Base-by-base conservation (phyloP, 2,888 invertebrate genomes). In the Lasioglossum marginatum region DNA sequence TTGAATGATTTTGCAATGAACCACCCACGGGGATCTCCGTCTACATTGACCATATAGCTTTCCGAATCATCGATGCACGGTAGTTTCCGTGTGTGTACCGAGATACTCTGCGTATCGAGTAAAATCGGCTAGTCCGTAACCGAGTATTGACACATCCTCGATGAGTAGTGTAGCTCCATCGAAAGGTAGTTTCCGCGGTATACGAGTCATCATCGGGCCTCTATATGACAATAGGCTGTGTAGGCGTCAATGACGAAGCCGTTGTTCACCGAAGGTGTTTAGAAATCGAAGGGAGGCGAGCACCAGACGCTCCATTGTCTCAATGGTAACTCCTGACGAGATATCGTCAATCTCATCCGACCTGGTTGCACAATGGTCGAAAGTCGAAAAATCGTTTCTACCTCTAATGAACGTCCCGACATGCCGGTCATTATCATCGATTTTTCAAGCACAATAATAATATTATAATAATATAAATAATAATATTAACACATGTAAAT, bases 211-310 rank as follows among this genome's bases (percentile, higher is more conserved):
- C 90, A 81, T 83, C 85, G 82, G 75, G 77, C 86, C 82, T 27
- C 82, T 77, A 83, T 78, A 83, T 80, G 88, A 90, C 90, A 90
- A 90, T 90, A 86, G 87, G 57, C 57, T 63, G 85, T 76, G 87
- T 85, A 83, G 91, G 89, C 87, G 87, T 66, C 81, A 79, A 81
- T 78, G 87, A 85, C 81, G 84, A 73, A 83, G 90, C 82, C 87
- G 90, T 90, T 86, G 92, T 91, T 88, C 87, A 80, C 86, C 83
- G 82, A 63, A 87, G 88, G 88, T 88, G 89, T 90, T 90, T 90
- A 91, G 90, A 90, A 90, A 90, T 90, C 87, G 84, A 91, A 90
- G 88, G 81, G 87, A 86, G 85, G 83, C 85, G 87, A 89, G 82
- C 77, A 85, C 73, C 83, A 85, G 89, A 90, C 85, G 91, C 72